Base-by-base conservation (phyloP, 2,113 vertebrate species). In the Pogonocichla stellata region DNA sequence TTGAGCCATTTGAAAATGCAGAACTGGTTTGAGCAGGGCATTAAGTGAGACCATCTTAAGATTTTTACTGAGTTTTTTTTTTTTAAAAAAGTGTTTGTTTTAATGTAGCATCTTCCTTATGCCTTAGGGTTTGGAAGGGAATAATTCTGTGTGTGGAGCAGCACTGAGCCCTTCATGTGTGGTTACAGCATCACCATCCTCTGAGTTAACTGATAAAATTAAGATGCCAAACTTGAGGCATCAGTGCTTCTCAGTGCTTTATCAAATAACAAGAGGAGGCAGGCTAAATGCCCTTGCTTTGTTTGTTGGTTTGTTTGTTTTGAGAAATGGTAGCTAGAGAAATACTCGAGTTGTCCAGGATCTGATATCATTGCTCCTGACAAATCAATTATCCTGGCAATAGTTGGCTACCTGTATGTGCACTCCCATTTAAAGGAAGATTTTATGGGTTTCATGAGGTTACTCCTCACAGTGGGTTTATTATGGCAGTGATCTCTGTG, bases 111-210 rank as follows among this genome's bases (percentile, higher is more conserved):
- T 42, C 2, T 64, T 47, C 25, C 11, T 33, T 31, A 20, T 31
- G 29, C 50, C 24, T 70, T 5, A 7, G 56, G 74, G 61, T 1
- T 67, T 43, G 26, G 58, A 60, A 54, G 47, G 62, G 54, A 61
- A 29, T 20, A 62, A 25, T 14, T 65, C 34, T 45, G 28, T 38
- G 24, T 47, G 36, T 50, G 36, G 29, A 57, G 6, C 18, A 36
- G 34, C 29, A 6, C 43, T 13, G 48, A 31, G 26, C 12, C 61
- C 34, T 60, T 40, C 0, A 0, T 24, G 33, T 54, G 71, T 31
- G 24, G 9, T 38, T 50, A 10, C 19, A 72, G 31, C 42, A 10
- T 31, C 16, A 2, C 19, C 43, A 33, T 40, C 43, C 51, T 45
- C 43, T 17, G 42, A 42, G 22, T 31, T 42, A 17, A 4, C 33